Conservation (phyloP, 2,113 vertebrate genomes). For the Mugil cephalus region DNA sequence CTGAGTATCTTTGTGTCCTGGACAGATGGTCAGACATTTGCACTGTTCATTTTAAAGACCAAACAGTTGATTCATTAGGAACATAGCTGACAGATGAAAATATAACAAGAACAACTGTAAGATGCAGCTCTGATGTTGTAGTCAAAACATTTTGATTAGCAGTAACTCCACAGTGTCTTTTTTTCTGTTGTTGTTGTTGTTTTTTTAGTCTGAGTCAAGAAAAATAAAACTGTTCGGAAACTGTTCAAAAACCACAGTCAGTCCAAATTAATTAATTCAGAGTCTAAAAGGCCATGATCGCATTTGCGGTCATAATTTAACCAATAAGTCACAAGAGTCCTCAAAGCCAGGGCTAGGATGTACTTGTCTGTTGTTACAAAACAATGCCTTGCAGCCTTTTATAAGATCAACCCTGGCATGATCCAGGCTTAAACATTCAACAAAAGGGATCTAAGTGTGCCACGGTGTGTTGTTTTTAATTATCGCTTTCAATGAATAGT, state of each 20-base stretch:
- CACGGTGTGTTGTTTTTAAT: conserved; percentile 10
- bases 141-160: not conserved
- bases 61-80: not conserved
- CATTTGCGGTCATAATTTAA: conserved; percentile 35
- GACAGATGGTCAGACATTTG: not conserved
- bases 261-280: conserved; percentile 32
- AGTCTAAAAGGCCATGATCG: conserved; percentile 8
- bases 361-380: conserved; percentile 20
- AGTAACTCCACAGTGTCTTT: not conserved
- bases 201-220: too few relatives aligned
- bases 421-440: conserved; percentile 46
- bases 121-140: not conserved
- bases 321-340: conserved; percentile 21
- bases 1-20: not conserved
- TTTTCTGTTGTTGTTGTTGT: too few relatives aligned
- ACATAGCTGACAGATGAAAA: not conserved
- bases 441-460: conserved; percentile 29
- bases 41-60: not conserved
- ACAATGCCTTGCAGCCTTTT: conserved; percentile 48
- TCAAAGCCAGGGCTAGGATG: conserved; percentile 27
- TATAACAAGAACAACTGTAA: not conserved
- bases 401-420: conserved; percentile 44
- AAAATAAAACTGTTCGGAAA: too few relatives aligned
- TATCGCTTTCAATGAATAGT: conserved; percentile 41
- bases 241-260: conserved; percentile 16